Evolutionary conservation across 2,888 invertebrate genomes (phyloP).

Genomic region (Sesia apiformis): DNA sequence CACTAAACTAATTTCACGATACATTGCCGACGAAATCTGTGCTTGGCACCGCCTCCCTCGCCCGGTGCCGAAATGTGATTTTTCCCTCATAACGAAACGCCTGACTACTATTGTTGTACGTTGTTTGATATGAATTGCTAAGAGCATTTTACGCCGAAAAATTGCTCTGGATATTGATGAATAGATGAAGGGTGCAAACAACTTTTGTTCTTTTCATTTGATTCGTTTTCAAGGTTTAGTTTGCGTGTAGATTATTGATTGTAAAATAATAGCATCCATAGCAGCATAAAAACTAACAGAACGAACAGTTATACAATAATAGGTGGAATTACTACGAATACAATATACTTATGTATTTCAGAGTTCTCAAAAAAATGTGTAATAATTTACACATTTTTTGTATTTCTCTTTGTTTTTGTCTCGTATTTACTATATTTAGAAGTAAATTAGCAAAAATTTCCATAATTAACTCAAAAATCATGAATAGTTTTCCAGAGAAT

Average conservation of each 20-base stretch:
- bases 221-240: too few species aligned
- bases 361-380: too few species aligned
- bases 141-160: constrained; percentile 36
- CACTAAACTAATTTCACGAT: constrained; percentile 75
- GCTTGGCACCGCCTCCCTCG: constrained; percentile 65
- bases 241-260: constrained; percentile 8
- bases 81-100: constrained; percentile 55
- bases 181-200: constrained; percentile 40
- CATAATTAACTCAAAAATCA: too few species aligned
- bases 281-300: too few species aligned
- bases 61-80: constrained; percentile 58
- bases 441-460: too few species aligned
- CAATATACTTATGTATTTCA: too few species aligned
- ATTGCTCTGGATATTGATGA: constrained; percentile 41
- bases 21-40: constrained; percentile 73
- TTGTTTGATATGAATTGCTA: constrained; percentile 63
- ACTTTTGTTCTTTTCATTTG: constrained; percentile 31
- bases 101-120: constrained; percentile 68
- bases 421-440: too few species aligned
- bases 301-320: too few species aligned
- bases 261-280: neutral
- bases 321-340: too few species aligned
- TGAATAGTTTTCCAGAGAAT: too few species aligned
- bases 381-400: too few species aligned
- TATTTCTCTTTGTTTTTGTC: too few species aligned